Base-by-base conservation (phyloP, 2,113 vertebrate genomes). In the pig (Sus scrofa) region DNA sequence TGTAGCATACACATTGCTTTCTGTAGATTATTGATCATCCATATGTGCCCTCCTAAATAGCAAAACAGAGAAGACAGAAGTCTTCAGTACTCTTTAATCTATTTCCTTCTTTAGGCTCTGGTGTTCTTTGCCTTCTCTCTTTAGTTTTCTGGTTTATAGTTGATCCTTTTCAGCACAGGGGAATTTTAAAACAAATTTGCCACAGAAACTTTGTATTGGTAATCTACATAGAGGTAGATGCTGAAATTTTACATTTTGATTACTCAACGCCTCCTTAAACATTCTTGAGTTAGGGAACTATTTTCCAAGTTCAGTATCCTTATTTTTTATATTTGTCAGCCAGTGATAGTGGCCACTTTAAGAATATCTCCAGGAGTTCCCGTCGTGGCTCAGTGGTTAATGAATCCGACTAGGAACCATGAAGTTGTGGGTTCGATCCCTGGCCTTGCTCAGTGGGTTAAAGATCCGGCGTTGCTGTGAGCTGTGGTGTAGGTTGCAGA, bases 31-130 rank as follows among this genome's bases (percentile, higher is more conserved):
- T 39, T 86, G 54, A 77, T 62, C 63, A 84, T 86, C 39, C 4
- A 2, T 70, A 10, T 67, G 52, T 24, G 74, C 14, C 54, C 71
- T 91, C 75, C 50, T 74, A 86, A 92, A 92, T 60, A 79, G 26
- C 15, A 44, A 62, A 95, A 89, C 54, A 16, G 67, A 89, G 71
- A 90, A 90, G 44, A 93, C 73, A 89, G 71, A 62, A 89, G 27
- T 89, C 27, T 81, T 89, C 67, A 0, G 0, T 82, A 52, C 50
- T 86, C 52, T 91, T 82, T 3, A n/a, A n/a, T n/a, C n/a, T n/a
- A 83, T 96, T 88, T 97, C 37, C 50, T 89, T 86, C 71, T 93
- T 79, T 65, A 65, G 26, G 26, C 30, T n/a, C 71, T 94, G 90
- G 65, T 91, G 32, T 74, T 84, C 44, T 44, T 44, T 44, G 44